Percentiles rank a stretch among this genome's conserved stretches.
Evolutionary conservation across 2,888 invertebrate species (phyloP).

Genomic region (Pristionchus japonicus): DNA sequence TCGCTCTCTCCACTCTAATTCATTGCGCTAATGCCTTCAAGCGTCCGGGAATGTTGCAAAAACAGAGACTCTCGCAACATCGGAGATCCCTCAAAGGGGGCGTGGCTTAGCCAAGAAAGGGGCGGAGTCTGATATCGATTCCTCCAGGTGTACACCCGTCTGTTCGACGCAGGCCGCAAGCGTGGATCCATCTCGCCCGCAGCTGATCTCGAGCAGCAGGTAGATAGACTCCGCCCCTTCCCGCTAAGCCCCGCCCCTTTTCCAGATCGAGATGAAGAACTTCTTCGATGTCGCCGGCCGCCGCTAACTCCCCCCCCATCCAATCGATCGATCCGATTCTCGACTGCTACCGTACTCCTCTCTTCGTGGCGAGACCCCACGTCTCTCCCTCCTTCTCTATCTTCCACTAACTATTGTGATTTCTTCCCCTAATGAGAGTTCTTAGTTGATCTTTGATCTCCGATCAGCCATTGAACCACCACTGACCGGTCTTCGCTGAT

Average conservation of each 20-base stretch:
- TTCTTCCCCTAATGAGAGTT: neutral
- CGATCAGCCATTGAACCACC: neutral
- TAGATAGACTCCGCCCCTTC: neutral
- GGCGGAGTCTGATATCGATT: neutral
- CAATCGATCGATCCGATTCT: conserved; percentile 17
- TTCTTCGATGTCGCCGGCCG: conserved; percentile 44
- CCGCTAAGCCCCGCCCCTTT: neutral
- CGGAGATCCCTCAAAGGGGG: neutral
- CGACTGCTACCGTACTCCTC: conserved; percentile 17
- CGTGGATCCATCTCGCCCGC: conserved; percentile 46
- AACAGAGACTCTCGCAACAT: neutral
- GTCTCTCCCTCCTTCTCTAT: neutral
- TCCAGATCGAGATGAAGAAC: conserved; percentile 40
- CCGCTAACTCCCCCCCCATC: neutral
- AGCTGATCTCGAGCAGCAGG: conserved; percentile 44
- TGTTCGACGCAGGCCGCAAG: conserved; percentile 47
- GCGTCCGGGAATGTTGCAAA: neutral
- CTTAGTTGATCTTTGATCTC: conserved; percentile 39
- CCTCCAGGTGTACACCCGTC: conserved; percentile 24
- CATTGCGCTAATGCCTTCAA: neutral
- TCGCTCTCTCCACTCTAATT: neutral
- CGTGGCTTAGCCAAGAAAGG: neutral
- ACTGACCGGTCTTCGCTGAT: conserved; percentile 7
- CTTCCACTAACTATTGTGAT: neutral
- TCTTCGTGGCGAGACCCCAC: neutral